Evolutionary conservation across 2,888 invertebrate species (phyloP).

Genomic region (Mythimna ferrago): DNA sequence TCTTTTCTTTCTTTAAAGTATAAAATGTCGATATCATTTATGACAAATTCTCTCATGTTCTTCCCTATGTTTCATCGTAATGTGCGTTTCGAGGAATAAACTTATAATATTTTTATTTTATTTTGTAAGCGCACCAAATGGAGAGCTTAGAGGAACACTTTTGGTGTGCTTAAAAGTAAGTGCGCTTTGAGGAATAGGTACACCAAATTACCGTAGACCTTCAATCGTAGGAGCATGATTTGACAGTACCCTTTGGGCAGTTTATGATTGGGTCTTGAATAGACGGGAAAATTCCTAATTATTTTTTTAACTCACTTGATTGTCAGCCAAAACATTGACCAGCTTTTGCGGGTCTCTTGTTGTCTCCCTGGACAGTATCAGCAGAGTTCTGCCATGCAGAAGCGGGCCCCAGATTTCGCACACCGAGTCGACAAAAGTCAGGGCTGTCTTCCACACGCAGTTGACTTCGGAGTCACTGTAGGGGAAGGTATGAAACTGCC

Average conservation of each 20-base stretch:
- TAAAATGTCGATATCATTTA: too few relatives aligned
- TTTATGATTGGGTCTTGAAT: neutral
- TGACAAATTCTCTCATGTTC: too few relatives aligned
- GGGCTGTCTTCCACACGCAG: slow-evolving; percentile 97
- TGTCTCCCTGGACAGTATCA: slow-evolving; percentile 93
- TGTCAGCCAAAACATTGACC: slow-evolving; percentile 92
- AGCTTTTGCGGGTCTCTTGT: slow-evolving; percentile 95
- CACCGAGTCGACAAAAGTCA: slow-evolving; percentile 97
- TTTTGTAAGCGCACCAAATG: too few relatives aligned
- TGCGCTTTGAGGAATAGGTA: too few relatives aligned
- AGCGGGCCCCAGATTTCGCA: slow-evolving; percentile 97
- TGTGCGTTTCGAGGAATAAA: too few relatives aligned
- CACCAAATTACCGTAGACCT: too few relatives aligned
- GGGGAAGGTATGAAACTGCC: slow-evolving; percentile 97
- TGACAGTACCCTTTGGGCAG: neutral
- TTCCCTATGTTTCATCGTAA: too few relatives aligned
- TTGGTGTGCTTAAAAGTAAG: too few relatives aligned
- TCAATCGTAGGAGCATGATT: neutral
- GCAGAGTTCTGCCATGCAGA: slow-evolving; percentile 92
- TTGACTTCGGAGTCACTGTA: slow-evolving; percentile 92
- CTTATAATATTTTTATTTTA: too few relatives aligned
- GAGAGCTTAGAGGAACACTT: too few relatives aligned
- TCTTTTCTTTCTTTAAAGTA: too few relatives aligned
- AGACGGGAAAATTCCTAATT: neutral
- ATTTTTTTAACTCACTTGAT: slow-evolving; percentile 89